Evolutionary conservation across 2,888 invertebrate genomes (phyloP).

Genomic region (Anoplius nigerrimus): DNA sequence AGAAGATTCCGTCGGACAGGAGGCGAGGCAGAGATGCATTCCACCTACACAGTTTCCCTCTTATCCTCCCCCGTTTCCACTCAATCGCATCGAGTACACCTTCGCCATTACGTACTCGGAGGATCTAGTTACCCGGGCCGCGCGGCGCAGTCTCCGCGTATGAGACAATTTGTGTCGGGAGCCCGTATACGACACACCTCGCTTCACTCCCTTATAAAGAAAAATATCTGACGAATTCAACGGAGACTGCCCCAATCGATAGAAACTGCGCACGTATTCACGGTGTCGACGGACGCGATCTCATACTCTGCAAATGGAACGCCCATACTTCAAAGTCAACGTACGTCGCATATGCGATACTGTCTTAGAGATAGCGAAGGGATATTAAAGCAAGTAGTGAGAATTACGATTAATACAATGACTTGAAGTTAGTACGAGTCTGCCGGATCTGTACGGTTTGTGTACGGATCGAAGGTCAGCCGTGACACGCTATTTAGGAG

Average conservation of each 20-base stretch:
- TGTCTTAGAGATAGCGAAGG: no score
- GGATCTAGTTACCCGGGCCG: conserved; percentile 43
- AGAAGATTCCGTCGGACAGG: conserved; percentile 33
- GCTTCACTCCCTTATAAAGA: background rate
- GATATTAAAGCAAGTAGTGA: no score
- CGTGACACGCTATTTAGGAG: background rate
- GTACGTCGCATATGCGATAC: no score
- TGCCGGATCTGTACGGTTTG: no score
- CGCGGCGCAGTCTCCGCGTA: conserved; percentile 29
- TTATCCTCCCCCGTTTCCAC: conserved; percentile 55
- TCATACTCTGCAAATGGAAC: background rate
- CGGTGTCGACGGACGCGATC: background rate
- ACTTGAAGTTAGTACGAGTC: no score
- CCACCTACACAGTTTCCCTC: conserved; percentile 52
- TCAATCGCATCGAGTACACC: conserved; percentile 52
- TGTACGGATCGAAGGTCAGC: no score
- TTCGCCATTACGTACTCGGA: conserved; percentile 45
- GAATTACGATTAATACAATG: no score
- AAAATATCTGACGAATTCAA: background rate
- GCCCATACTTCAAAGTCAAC: no score
- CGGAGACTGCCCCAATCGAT: conserved; percentile 1
- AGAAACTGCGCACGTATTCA: background rate
- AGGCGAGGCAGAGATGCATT: conserved; percentile 45
- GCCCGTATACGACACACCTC: conserved; percentile 8
- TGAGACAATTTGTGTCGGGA: conserved; percentile 41